Evolutionary conservation across 2,113 vertebrate genomes (phyloP).

Genomic region (Arenaria interpres): DNA sequence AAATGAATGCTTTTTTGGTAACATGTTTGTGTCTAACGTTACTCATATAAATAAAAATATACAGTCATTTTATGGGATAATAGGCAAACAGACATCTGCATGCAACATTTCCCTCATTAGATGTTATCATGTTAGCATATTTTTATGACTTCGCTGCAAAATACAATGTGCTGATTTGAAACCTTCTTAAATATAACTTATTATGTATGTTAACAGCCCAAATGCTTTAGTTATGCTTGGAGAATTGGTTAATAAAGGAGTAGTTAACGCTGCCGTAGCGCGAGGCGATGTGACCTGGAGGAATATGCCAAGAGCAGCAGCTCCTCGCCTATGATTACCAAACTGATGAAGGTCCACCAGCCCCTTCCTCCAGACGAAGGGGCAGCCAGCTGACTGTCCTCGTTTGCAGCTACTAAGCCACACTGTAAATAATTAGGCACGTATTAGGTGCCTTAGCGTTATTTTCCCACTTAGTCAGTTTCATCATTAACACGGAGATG

Average conservation of each 20-base stretch:
- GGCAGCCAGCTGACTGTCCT: not conserved
- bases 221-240: constrained; percentile 38
- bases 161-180: constrained; percentile 67
- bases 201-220: constrained; percentile 40
- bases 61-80: constrained; percentile 67
- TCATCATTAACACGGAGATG: not conserved
- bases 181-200: constrained; percentile 52
- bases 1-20: constrained; percentile 53
- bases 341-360: not conserved
- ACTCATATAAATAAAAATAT: constrained; percentile 68
- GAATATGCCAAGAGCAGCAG: not conserved
- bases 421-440: not conserved
- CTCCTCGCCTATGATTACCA: not conserved
- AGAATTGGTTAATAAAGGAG: constrained; percentile 12
- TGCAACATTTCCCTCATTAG: constrained; percentile 70
- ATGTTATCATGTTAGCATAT: constrained; percentile 61
- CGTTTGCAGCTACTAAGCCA: not conserved
- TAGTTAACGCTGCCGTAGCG: not conserved
- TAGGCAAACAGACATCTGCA: constrained; percentile 66
- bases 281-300: not conserved
- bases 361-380: not conserved
- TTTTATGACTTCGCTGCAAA: constrained; percentile 65
- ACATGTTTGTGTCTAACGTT: constrained; percentile 50
- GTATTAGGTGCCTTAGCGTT: not conserved
- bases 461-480: not conserved